Percentiles rank a stretch among this genome's conserved stretches.
Conservation (phyloP, 2,888 invertebrate species). For the Ichneumoninae sp. region DNA sequence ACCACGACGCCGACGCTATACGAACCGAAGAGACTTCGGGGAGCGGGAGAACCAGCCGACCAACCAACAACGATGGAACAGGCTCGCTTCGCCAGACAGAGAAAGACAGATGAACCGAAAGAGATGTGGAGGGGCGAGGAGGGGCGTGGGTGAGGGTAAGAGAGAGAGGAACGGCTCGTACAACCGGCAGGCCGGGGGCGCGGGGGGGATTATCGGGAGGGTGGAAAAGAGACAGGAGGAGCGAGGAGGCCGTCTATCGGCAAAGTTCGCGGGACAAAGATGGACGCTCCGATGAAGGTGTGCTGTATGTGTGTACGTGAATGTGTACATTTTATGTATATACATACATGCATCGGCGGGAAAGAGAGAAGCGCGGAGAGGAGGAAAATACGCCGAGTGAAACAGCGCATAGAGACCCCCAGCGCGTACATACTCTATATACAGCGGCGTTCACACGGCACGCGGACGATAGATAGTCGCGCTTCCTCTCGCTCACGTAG, state of each 20-base stretch:
- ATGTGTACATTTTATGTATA: not conserved
- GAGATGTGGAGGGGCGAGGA: slow-evolving; percentile 52
- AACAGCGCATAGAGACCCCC: slow-evolving; percentile 61
- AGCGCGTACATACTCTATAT: slow-evolving; percentile 47
- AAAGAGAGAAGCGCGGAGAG: slow-evolving; percentile 52
- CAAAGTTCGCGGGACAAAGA: slow-evolving; percentile 59
- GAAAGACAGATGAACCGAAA: slow-evolving; percentile 63
- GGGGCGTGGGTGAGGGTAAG: slow-evolving; percentile 37
- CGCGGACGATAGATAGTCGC: slow-evolving; percentile 72
- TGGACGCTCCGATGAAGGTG: slow-evolving; percentile 37
- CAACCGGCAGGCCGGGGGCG: slow-evolving; percentile 8
- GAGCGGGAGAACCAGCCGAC: slow-evolving; percentile 65
- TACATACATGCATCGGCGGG: slow-evolving; percentile 20
- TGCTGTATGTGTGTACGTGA: not conserved
- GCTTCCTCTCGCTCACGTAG: slow-evolving; percentile 70
- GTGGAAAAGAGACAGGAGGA: slow-evolving; percentile 48
- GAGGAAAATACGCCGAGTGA: slow-evolving; percentile 62
- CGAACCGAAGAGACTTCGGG: slow-evolving; percentile 36
- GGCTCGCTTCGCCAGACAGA: slow-evolving; percentile 44
- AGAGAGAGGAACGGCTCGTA: slow-evolving; percentile 23
- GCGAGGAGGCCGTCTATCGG: slow-evolving; percentile 51
- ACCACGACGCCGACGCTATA: slow-evolving; percentile 46
- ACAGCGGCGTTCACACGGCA: slow-evolving; percentile 69
- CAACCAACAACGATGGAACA: slow-evolving; percentile 64
- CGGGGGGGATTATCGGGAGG: slow-evolving; percentile 32